Evolutionary conservation across 2,113 vertebrate species (phyloP).

Genomic region (Xiphorhynchus elegans): DNA sequence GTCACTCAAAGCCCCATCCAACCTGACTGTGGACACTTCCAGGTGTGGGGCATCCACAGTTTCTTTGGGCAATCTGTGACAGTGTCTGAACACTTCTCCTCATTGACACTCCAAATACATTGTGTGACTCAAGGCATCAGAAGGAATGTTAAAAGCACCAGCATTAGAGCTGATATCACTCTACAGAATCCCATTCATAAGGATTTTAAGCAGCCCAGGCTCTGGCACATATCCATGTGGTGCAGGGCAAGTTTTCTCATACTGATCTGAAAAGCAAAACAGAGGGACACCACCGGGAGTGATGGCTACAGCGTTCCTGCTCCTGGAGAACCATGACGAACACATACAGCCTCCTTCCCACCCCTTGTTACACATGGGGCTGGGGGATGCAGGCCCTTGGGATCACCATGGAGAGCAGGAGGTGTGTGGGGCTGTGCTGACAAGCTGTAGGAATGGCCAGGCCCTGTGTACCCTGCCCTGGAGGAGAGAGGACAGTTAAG

Average conservation of each 20-base stretch:
- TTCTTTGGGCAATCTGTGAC: neutral
- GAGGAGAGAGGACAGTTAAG: neutral
- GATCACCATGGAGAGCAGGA: fast-evolving
- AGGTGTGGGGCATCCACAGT: neutral
- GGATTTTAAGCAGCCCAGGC: neutral
- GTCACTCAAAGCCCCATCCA: neutral
- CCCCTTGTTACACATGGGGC: fast-evolving
- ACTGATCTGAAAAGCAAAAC: neutral
- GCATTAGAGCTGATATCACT: neutral
- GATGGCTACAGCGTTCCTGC: neutral
- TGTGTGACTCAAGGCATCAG: neutral
- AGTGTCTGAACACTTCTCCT: neutral
- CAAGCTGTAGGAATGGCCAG: neutral
- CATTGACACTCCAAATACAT: neutral
- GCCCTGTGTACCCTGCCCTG: neutral
- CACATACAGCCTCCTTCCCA: neutral
- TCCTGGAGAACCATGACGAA: neutral
- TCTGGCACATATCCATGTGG: neutral
- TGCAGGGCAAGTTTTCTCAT: neutral
- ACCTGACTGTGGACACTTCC: neutral
- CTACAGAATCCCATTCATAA: neutral
- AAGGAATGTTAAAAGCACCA: neutral
- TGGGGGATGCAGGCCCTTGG: neutral
- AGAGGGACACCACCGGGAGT: neutral
- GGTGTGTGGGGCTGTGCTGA: fast-evolving